phyloP scores from a whole-genome alignment of 2,113 vertebrate species.

The Muntiacus muntjak region DNA sequence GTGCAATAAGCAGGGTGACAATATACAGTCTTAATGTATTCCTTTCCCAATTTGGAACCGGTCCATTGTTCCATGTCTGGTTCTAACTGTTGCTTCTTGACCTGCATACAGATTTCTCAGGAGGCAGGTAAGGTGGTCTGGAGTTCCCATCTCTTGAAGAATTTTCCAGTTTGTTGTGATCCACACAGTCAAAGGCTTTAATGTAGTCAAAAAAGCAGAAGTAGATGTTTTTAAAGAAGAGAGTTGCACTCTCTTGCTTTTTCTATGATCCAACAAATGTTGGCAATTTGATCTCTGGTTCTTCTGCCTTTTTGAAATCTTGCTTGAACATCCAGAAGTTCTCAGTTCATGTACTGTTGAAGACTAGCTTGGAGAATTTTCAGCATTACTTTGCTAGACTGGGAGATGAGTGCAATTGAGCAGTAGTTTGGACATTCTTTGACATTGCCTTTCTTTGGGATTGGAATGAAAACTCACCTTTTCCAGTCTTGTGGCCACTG shows the following conservation, averaged over 20 bases:
- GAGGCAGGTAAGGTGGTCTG: not conserved
- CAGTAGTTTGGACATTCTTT: not conserved
- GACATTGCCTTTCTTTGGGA: not conserved
- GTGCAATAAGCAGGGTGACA: not conserved
- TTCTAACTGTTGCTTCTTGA: not conserved
- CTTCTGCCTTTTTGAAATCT: not conserved
- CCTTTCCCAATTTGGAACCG: not conserved
- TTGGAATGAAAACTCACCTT: not conserved
- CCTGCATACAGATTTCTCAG: not conserved
- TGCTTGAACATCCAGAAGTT: not conserved
- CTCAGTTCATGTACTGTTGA: accelerated
- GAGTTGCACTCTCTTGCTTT: not conserved
- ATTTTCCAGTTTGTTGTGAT: not conserved
- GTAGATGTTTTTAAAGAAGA: not conserved
- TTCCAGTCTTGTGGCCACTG: not conserved
- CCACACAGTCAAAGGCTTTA: not conserved
- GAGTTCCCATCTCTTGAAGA: not conserved
- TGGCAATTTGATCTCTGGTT: not conserved
- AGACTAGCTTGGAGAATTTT: not conserved
- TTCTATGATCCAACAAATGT: not conserved
- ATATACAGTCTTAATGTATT: accelerated
- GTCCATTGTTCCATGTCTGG: not conserved
- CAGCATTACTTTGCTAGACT: not conserved
- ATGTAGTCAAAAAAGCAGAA: not conserved
- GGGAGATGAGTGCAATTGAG: not conserved